Base-by-base conservation (phyloP, 2,888 invertebrate genomes). In the Pecten maximus region DNA sequence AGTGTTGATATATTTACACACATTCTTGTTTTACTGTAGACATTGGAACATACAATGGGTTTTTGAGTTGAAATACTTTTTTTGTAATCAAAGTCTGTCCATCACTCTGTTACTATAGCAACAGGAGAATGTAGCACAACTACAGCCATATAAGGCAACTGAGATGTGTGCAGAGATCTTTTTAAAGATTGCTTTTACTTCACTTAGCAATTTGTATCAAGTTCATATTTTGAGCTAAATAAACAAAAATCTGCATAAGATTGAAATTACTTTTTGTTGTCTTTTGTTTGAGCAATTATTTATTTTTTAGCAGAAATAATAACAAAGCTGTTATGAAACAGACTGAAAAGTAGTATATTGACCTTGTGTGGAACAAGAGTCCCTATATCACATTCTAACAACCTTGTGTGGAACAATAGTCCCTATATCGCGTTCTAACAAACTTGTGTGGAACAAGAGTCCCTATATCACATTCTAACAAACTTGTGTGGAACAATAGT, bases 211-310 rank as follows among this genome's bases (percentile, higher is more conserved):
- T 40, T 60, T 50, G 54, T 48, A 88, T 88, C 50, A 48, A 50
- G 48, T 88, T 88, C 60, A 54, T 89, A 54, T 89, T 89, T 89
- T 54, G 89, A 89, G 89, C 89, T 54, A 89, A 89, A 60, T 89
- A 89, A 89, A 89, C 60, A 89, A 89, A 89, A 89, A 74, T 74
- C 74, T 74, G 74, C 74, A 35, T 74, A 74, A 74, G 74, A 74
- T 74, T 74, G 74, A 74, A 74, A 74, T 44, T 35, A 74, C 1
- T 10, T 74, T 74, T 28, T 74, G 74, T 74, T 35, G 74, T 74
- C 23, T 28, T 74, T 74, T 74, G 35, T 74, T 74, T 74, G 74
- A 35, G 15, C 19, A 54, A 2, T 23, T n/a, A 23, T 54, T n/a
- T n/a, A n/a, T n/a, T n/a, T n/a, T n/a, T n/a, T n/a, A n/a, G n/a